A percentile compares a stretch with the other conserved stretches of the same genome.
These are phyloP conservation scores for Xanthorhoe designata DNA, from an alignment of 2,888 invertebrate genomes.

Conservation along the genomic window DNA sequence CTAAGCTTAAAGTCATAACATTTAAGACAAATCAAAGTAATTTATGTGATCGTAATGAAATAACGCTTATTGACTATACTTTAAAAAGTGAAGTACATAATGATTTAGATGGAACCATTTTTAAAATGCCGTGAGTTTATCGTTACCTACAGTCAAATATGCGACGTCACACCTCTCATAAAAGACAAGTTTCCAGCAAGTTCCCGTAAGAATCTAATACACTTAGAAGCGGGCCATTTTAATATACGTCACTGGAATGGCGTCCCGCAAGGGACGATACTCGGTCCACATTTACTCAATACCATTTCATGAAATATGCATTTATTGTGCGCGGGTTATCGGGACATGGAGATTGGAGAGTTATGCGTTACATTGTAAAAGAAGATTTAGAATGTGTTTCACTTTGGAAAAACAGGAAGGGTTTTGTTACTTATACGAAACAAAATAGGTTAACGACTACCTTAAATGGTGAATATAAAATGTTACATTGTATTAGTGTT, in stretches of 20 bases:
- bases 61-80: too few relatives aligned
- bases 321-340: constrained; percentile 58
- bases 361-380: constrained; percentile 39
- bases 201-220: constrained; percentile 56
- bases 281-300: constrained; percentile 68
- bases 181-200: constrained; percentile 23
- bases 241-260: constrained; percentile 39
- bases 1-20: too few relatives aligned
- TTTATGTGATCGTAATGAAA: too few relatives aligned
- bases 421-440: neutral
- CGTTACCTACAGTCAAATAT: neutral
- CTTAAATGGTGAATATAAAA: neutral
- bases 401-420: neutral
- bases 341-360: constrained; percentile 35
- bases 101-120: too few relatives aligned
- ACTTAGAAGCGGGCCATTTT: constrained; percentile 55
- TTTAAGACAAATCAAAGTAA: too few relatives aligned
- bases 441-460: neutral
- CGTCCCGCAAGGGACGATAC: constrained; percentile 39
- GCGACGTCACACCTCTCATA: neutral
- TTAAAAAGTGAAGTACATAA: too few relatives aligned
- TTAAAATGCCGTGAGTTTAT: neutral
- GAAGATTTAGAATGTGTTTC: constrained; percentile 14
- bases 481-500: neutral
- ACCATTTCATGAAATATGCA: constrained; percentile 78